Base-by-base conservation (phyloP, 2,888 invertebrate genomes). In the Andrena bicolor region DNA sequence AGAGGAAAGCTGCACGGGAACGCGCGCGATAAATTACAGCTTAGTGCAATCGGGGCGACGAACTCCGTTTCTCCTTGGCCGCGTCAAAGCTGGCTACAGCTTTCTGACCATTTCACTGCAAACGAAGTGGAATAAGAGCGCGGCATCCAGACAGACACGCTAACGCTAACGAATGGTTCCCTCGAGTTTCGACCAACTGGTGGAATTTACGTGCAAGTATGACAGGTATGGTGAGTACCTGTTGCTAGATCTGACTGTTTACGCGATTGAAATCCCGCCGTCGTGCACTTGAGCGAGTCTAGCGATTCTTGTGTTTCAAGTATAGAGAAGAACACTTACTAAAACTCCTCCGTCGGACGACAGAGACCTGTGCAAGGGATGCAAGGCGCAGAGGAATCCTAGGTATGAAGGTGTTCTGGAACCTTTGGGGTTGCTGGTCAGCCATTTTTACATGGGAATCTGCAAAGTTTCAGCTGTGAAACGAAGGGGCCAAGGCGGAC, bases 1-100 rank as follows among this genome's bases (percentile, higher is more conserved):
- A 30, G 20, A 63, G 32, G n/a, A 7, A 16, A 51, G 16, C 32
- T 60, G 30, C 60, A 5, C 20, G 28, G 7, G 65, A 23, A 20
- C 74, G 56, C 10, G 10, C 71, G 80, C 66, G 66, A 73, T 16
- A 41, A 79, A 79, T 79, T 70, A 65, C 32, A 35, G 35, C 28
- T 26, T 26, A 28, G 13, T 23, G 53, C 58, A 64, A 72, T 72
- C 80, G 53, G 16, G 48, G 69, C 20, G 0, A 10, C 16, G 30
- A 1, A 41, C 41, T 16, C 41, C 1, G n/a, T 32, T 32, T 10
- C 20, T 26, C 53, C 76, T 28, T 26, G n/a, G 30, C 13, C 56
- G 53, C 56, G 10, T 4, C 23, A 4, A 56, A 26, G 56, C 16
- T 16, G 41, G 10, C 26, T 26, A 10, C 10, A 10, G 56, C 65